These are phyloP conservation scores for Mormyrus lacerda DNA, from an alignment of 2,113 vertebrate genomes.

Conservation along the genomic window DNA sequence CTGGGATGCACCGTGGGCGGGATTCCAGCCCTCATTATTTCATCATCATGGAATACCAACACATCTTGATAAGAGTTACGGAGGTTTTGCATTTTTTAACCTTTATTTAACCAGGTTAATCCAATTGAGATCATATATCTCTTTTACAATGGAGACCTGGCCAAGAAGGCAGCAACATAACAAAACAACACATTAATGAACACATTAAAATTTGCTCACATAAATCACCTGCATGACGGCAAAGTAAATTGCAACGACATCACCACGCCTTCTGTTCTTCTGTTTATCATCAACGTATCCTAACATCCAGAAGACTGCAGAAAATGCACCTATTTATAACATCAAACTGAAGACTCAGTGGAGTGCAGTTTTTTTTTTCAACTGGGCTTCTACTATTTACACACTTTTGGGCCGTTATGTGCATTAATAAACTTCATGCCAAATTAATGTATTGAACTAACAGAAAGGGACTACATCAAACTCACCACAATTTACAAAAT, in stretches of 20 bases:
- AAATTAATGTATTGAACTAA: neutral
- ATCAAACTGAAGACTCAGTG: neutral
- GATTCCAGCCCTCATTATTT: neutral
- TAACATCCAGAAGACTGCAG: neutral
- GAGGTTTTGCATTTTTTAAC: too few relatives aligned
- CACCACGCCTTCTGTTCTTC: neutral
- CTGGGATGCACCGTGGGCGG: neutral
- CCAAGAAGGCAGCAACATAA: too few relatives aligned
- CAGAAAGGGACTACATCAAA: neutral
- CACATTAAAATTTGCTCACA: too few relatives aligned
- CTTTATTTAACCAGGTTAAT: too few relatives aligned
- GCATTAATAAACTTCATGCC: neutral
- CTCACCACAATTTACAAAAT: neutral
- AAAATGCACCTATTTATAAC: neutral
- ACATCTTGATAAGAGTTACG: neutral
- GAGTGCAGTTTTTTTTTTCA: neutral
- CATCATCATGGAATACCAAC: neutral
- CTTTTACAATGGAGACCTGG: too few relatives aligned
- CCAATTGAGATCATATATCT: too few relatives aligned
- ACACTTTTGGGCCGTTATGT: neutral
- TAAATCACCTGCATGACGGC: too few relatives aligned
- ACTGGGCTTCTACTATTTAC: neutral
- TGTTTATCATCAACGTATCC: neutral
- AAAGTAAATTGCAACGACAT: too few relatives aligned
- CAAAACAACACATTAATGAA: too few relatives aligned